Evolutionary conservation across 1,140 invertebrate genomes (phyloP), one percentile per base, ranked within the genome.

Genomic region (Eciton burchellii): DNA sequence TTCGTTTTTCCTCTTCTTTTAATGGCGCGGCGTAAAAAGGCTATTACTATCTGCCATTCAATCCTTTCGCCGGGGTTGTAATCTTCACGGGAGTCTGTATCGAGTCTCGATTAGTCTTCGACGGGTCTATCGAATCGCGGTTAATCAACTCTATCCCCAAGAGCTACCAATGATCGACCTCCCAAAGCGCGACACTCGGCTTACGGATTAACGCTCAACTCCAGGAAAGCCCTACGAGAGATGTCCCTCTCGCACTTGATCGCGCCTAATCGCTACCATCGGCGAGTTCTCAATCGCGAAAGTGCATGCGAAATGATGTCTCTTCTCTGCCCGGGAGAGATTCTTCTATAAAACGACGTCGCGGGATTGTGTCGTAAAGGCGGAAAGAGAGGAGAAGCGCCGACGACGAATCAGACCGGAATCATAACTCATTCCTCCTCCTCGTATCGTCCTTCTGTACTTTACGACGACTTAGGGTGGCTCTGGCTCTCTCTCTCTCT

Each of bases 371-470:
- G 12, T 21, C 24, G 35, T 8, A 14, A 35, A 45, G 29, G 3
- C 41, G 19, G 35, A 35, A 21, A 56, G 35, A n/a, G 21, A 68
- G 26, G 35, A 54, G 21, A 9, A 54, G 5, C 14, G 62, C 16
- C n/a, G 35, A 57, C 63, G 35, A 11, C 63, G 74, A 70, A 56
- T 79, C 74, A 21, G 41, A 49, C 35, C 63, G 21, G 74, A 79
- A 49, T 79, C 21, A 79, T 79, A 68, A 79, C 49, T 79, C 63
- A 35, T 79, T 14, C 24, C 52, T 43, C 24, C 52, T 43, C 5
- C 41, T 68, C 41, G 63, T 70, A 70, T 70, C 63, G 74, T 56
- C 41, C 63, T 57, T 76, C 35, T 43, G 66, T 68, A 70, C 49
- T 79, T 79, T 70, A 79, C 41, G 49, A 45, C 62, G 52, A 54